phyloP scores from a whole-genome alignment of 2,113 vertebrate species.

The Nyctibius bracteatus region DNA sequence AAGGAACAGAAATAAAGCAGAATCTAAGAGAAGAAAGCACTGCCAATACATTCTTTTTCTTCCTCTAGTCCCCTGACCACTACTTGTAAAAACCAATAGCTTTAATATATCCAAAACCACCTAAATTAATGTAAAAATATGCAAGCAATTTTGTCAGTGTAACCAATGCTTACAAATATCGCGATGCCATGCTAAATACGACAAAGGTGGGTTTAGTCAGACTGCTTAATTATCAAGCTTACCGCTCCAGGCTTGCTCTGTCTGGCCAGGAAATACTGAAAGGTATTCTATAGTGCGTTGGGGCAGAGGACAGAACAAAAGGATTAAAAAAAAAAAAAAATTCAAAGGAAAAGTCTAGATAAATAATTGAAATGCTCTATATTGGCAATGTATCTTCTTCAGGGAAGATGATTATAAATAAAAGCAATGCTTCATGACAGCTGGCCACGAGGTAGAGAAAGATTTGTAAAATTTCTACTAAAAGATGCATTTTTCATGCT shows the following conservation, averaged over 20 bases:
- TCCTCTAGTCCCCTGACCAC: conserved; percentile 12
- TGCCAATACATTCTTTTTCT: background rate
- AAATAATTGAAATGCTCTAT: background rate
- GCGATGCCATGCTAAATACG: conserved; percentile 64
- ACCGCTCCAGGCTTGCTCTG: conserved; percentile 93
- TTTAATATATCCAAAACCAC: background rate
- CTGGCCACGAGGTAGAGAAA: background rate
- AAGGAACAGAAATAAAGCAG: conserved; percentile 20
- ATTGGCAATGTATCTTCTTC: conserved; percentile 11
- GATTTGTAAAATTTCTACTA: background rate
- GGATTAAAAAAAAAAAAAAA: conserved; percentile 58
- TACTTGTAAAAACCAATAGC: background rate
- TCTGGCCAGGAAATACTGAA: conserved; percentile 99
- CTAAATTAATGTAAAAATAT: background rate
- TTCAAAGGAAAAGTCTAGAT: conserved; percentile 24
- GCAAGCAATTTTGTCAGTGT: conserved; percentile 55
- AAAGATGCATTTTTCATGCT: background rate
- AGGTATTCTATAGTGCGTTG: conserved; percentile 91
- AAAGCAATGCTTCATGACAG: background rate
- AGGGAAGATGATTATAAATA: background rate
- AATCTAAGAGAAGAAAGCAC: conserved; percentile 43
- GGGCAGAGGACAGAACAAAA: conserved; percentile 82
- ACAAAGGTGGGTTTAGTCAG: conserved; percentile 55
- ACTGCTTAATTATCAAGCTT: conserved; percentile 78
- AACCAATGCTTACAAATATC: conserved; percentile 65